A percentile compares a stretch with the other conserved stretches of the same genome.
phyloP scores from a whole-genome alignment of 2,113 vertebrate species.

The Eurypyga helias region DNA sequence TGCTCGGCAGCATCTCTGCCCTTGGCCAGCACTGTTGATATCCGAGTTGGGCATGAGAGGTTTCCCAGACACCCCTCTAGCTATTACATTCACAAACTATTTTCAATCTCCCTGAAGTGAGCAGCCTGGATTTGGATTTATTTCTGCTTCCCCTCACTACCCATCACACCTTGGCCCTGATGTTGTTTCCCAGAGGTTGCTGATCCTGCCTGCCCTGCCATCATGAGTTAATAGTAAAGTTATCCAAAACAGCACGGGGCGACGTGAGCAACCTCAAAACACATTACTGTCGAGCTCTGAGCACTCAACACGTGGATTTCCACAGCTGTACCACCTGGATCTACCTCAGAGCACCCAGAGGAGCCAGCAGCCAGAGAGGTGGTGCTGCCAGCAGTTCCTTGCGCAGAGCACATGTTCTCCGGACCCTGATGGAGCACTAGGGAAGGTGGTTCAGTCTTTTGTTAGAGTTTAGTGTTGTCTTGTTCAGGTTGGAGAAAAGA shows the following conservation, averaged over 20 bases:
- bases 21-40: accelerated
- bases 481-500: too few species aligned
- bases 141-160: not conserved
- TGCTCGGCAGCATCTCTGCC: not conserved
- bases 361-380: not conserved
- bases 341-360: not conserved
- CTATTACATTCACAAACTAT: not conserved
- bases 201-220: not conserved
- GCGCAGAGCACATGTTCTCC: not conserved
- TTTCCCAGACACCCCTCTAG: not conserved
- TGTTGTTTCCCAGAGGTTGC: too few species aligned
- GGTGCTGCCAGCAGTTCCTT: not conserved
- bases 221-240: not conserved
- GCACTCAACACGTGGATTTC: not conserved
- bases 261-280: not conserved
- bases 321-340: not conserved
- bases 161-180: not conserved
- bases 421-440: not conserved
- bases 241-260: not conserved
- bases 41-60: not conserved
- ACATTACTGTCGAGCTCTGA: not conserved
- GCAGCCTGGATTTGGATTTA: not conserved
- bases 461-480: too few species aligned
- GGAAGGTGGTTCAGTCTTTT: not conserved
- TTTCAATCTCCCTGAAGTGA: not conserved